Evolutionary conservation across 2,888 invertebrate genomes (phyloP), one percentile per base, ranked within the genome.

Genomic region (Atherix ibis): DNA sequence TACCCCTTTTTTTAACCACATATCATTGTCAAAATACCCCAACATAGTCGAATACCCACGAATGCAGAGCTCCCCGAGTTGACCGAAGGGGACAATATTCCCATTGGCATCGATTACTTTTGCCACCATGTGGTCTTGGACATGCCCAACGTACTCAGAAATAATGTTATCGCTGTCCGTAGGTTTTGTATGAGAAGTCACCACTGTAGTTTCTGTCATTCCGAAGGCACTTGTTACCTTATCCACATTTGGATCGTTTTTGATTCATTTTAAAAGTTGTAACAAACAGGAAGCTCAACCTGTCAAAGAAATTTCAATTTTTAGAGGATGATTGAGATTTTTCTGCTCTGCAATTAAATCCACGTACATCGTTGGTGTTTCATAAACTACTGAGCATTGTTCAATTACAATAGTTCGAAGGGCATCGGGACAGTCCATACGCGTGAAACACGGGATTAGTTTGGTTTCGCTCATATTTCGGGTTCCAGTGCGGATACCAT

Each of bases 351-450:
- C 65, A 27, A 84, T 55, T 43, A 83, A 63, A 58, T 85, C 83
- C 10, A 82, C 71, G 55, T 80, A 80, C 87, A 87, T 87, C 3
- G 88, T 87, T 5, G 88, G 85, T 0, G 85, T 84, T 25, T 85
- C 85, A 50, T 75, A 75, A 18, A 78, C 53, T 2, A 73, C 56
- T 1, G 72, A 72, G 48, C 84, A 83, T 71, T 70, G 73, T 56
- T 87, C 79, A 15, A 68, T 56, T 16, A 67, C 57, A 4, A 83
- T 68, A 0, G 79, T 70, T 31, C 70, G 56, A 3, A 85, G 54
- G 0, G 75, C 67, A 24, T 65, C 65, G 59, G 2, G 75, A 67
- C 38, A 76, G 71, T 1, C 85, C 88, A 52, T 73, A 87, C 22
- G 77, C 82, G 54, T 91, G 89, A 52, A 84, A 88, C 16, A 84